These are phyloP conservation scores for Argyra leucocephala DNA, from an alignment of 2,888 invertebrate species.

Conservation along the genomic window DNA sequence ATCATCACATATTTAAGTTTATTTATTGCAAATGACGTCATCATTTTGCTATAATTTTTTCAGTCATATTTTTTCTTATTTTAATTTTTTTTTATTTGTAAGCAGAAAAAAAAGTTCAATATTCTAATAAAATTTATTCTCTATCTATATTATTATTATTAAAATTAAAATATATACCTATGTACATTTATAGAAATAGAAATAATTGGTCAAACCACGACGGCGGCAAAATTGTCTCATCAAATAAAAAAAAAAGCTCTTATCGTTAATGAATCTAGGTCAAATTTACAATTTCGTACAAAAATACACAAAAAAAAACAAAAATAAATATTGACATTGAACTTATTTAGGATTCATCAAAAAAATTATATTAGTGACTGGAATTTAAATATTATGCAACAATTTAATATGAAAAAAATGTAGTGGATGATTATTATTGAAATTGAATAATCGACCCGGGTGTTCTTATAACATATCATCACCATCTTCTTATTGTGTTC, in stretches of 20 bases:
- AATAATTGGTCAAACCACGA: neutral
- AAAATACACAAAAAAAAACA: no score
- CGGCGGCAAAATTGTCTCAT: neutral
- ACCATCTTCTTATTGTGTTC: no score
- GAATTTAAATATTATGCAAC: neutral
- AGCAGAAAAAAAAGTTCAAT: neutral
- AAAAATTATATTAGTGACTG: neutral
- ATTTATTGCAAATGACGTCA: no score
- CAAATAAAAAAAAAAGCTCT: neutral
- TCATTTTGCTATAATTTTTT: no score
- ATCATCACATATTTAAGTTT: no score
- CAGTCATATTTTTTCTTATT: no score
- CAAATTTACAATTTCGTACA: neutral
- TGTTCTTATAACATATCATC: no score
- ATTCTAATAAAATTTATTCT: neutral
- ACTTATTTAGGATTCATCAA: neutral
- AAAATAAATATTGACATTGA: constrained; percentile 6
- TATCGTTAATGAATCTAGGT: neutral
- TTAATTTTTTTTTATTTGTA: neutral
- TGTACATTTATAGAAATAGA: neutral
- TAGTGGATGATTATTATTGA: no score
- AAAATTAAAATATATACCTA: no score
- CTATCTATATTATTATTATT: neutral
- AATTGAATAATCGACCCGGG: no score
- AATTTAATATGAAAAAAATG: neutral